Percentiles rank a stretch among this genome's conserved stretches.
phyloP scores from a whole-genome alignment of 2,888 invertebrate species.

The Aleiodes leptofemur region DNA sequence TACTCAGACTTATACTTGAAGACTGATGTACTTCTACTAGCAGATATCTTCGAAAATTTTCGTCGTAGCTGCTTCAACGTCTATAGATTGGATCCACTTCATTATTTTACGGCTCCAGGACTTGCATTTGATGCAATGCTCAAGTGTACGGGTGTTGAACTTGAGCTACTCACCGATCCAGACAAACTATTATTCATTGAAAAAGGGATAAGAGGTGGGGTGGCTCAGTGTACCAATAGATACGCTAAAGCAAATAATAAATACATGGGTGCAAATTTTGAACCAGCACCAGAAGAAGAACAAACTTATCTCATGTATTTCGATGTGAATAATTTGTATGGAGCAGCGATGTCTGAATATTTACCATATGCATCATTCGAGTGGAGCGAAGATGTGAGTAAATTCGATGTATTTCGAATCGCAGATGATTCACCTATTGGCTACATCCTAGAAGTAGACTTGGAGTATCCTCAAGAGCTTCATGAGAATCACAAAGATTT shows the following conservation, averaged over 20 bases:
- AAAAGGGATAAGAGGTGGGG: constrained; percentile 58
- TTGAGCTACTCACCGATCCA: constrained; percentile 53
- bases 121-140: constrained; percentile 9
- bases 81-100: constrained; percentile 64
- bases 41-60: constrained; percentile 4
- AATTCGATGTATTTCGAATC: too few relatives aligned
- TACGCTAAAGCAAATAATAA: constrained; percentile 58
- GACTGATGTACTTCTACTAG: constrained; percentile 45
- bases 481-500: constrained; percentile 55
- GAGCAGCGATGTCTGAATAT: constrained; percentile 42
- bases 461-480: constrained; percentile 48
- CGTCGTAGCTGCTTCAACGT: constrained; percentile 52
- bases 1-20: neutral
- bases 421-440: too few relatives aligned
- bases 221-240: constrained; percentile 55
- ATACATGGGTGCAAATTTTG: constrained; percentile 46
- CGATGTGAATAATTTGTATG: constrained; percentile 30
- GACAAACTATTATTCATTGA: constrained; percentile 56
- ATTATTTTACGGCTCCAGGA: constrained; percentile 50
- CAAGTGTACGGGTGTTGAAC: constrained; percentile 41
- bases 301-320: constrained; percentile 41
- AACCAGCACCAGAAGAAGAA: constrained; percentile 39
- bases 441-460: neutral
- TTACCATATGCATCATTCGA: neutral
- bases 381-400: too few relatives aligned